Conservation (phyloP, 2,797 vertebrate genomes). For the Chelon auratus region DNA sequence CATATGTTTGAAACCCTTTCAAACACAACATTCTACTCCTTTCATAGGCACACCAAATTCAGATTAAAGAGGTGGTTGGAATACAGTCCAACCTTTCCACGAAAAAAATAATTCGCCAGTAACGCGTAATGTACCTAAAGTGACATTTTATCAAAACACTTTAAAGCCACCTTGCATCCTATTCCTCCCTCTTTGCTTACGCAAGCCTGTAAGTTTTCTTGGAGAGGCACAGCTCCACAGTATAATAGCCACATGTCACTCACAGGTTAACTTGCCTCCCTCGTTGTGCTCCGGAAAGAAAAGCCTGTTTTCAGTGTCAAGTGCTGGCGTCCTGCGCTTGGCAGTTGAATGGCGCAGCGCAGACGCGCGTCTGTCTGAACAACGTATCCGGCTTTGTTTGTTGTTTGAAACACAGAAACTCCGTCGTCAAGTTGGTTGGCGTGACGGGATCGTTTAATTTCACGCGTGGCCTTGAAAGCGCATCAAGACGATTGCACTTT, state of each 20-base stretch:
- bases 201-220: slow-evolving; percentile 37
- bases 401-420: slow-evolving; percentile 14
- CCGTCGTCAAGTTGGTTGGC: slow-evolving; percentile 4
- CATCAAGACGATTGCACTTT: background rate
- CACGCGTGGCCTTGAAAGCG: background rate
- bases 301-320: slow-evolving; percentile 55
- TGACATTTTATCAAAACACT: background rate
- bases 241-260: slow-evolving; percentile 56
- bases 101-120: background rate
- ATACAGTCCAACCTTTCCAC: background rate
- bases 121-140: background rate
- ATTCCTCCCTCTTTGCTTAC: slow-evolving; percentile 19
- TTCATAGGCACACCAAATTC: background rate
- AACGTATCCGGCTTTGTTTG: slow-evolving; percentile 23
- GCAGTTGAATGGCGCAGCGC: slow-evolving; percentile 29
- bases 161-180: background rate
- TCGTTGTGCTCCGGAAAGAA: slow-evolving; percentile 52
- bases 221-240: slow-evolving; percentile 29
- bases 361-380: slow-evolving; percentile 22
- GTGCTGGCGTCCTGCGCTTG: slow-evolving; percentile 41
- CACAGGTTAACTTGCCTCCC: slow-evolving; percentile 59
- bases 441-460: slow-evolving; percentile 1
- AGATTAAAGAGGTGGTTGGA: background rate
- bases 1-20: background rate
- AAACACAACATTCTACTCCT: background rate